These are phyloP conservation scores for Lithodes maja DNA, from an alignment of 2,888 invertebrate genomes.

Conservation along the genomic window DNA sequence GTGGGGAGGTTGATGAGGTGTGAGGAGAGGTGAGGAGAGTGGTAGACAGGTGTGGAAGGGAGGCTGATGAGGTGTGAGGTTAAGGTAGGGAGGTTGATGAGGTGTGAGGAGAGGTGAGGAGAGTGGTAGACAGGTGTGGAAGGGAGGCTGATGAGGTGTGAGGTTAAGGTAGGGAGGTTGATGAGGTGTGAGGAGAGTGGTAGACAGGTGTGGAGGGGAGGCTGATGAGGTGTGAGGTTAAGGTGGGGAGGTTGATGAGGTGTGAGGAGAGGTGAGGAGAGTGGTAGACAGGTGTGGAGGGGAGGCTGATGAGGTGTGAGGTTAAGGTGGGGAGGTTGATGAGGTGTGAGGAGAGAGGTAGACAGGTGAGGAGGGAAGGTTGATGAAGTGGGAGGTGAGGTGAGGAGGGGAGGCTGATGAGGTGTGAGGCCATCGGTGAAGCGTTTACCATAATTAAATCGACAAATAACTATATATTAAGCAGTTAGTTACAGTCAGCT, in stretches of 20 bases:
- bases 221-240: not conserved
- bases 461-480: too few species aligned
- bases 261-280: not conserved
- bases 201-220: not conserved
- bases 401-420: not conserved
- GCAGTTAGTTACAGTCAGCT: too few species aligned
- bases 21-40: too few species aligned
- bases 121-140: not conserved
- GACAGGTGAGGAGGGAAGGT: not conserved
- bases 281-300: slow-evolving; percentile 2
- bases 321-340: not conserved
- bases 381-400: not conserved
- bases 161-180: not conserved
- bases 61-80: too few species aligned
- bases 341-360: too few species aligned
- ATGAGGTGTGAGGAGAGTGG: not conserved
- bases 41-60: too few species aligned
- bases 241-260: not conserved
- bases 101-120: not conserved
- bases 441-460: too few species aligned
- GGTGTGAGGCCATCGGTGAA: not conserved
- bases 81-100: too few species aligned
- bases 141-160: not conserved
- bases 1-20: too few species aligned
- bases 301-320: not conserved